Percentiles rank a stretch among this genome's conserved stretches.
These are phyloP conservation scores for Drosophila arizonae DNA, from an alignment of 1,140 invertebrate genomes.

Conservation along the genomic window DNA sequence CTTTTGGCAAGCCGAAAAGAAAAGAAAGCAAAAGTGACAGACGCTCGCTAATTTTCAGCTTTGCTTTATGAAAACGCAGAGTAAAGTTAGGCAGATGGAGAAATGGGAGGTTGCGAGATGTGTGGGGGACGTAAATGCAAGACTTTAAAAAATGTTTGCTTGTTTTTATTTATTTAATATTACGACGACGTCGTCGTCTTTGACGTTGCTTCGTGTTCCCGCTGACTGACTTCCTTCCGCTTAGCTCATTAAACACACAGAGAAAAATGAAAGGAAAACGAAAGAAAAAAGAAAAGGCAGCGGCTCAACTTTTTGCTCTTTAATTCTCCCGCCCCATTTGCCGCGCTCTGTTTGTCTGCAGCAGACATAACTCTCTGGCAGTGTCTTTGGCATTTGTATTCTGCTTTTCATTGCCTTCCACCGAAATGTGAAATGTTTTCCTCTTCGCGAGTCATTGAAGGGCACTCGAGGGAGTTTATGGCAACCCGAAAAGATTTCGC, in stretches of 20 bases:
- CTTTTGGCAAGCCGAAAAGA: conserved; percentile 36
- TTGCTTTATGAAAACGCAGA: conserved; percentile 34
- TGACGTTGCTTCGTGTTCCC: conserved; percentile 55
- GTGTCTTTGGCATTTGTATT: conserved; percentile 56
- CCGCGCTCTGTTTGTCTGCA: conserved; percentile 29
- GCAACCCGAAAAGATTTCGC: background rate
- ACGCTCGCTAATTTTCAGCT: conserved; percentile 73
- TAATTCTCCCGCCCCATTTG: background rate
- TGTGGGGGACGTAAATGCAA: background rate
- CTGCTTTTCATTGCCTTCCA: conserved; percentile 43
- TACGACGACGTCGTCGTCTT: conserved; percentile 52
- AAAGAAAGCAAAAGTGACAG: conserved; percentile 75
- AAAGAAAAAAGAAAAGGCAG: conserved; percentile 15
- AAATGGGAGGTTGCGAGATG: background rate
- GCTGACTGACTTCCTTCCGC: conserved; percentile 76
- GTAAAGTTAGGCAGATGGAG: background rate
- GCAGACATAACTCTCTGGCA: conserved; percentile 57
- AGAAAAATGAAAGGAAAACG: background rate
- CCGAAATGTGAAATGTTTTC: conserved; percentile 68
- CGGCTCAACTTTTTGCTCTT: conserved; percentile 23
- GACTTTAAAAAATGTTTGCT: conserved; percentile 56
- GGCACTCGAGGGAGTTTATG: conserved; percentile 57
- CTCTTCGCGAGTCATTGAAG: conserved; percentile 48
- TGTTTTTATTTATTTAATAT: conserved; percentile 73
- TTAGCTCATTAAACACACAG: conserved; percentile 80